Conservation (phyloP, 2,888 invertebrate genomes). For the Plebejus argus region DNA sequence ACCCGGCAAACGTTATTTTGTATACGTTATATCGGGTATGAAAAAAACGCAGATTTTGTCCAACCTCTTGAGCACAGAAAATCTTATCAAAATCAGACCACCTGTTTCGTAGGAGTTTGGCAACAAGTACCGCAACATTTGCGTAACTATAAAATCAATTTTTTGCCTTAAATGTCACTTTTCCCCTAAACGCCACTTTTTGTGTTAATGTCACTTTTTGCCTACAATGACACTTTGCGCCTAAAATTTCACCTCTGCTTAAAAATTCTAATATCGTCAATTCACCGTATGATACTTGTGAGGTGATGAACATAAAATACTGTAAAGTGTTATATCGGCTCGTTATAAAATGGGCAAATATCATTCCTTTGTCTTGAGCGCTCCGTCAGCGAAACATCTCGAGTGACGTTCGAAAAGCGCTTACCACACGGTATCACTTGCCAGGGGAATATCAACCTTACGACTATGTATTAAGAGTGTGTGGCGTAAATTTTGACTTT, state of each 20-base stretch:
- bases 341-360: constrained; percentile 45
- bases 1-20: too few relatives aligned
- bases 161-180: too few relatives aligned
- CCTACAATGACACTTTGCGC: not conserved
- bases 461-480: constrained; percentile 36
- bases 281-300: not conserved
- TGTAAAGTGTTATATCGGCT: constrained; percentile 30
- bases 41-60: too few relatives aligned
- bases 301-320: constrained; percentile 13
- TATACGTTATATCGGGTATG: too few relatives aligned
- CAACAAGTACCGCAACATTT: too few relatives aligned
- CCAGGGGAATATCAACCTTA: constrained; percentile 42
- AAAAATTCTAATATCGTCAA: not conserved
- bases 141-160: too few relatives aligned
- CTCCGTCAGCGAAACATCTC: constrained; percentile 51
- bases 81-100: too few relatives aligned
- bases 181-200: too few relatives aligned
- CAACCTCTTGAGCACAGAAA: too few relatives aligned
- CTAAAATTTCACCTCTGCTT: not conserved
- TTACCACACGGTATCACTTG: constrained; percentile 40
- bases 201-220: too few relatives aligned
- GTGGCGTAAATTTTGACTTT: constrained; percentile 46
- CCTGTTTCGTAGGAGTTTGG: too few relatives aligned
- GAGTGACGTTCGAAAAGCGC: constrained; percentile 55
- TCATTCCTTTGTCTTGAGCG: constrained; percentile 48